Base-by-base conservation (phyloP, 1,140 invertebrate species). In the Steinernema feltiae region DNA sequence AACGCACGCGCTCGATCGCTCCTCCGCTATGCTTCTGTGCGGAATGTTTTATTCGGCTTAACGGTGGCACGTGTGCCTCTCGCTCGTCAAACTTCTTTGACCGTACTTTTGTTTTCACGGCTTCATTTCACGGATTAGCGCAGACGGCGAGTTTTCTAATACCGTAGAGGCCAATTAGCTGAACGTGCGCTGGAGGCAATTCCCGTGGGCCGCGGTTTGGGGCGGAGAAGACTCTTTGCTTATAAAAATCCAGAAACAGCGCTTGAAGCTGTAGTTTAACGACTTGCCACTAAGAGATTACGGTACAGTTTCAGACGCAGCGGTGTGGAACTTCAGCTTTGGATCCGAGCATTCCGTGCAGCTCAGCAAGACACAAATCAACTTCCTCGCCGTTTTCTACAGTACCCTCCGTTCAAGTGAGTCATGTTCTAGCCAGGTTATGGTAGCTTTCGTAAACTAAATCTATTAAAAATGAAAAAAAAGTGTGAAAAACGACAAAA, bases 231-330 rank as follows among this genome's bases (percentile, higher is more conserved):
- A 41, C 18, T 18, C 35, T 41, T 18, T 18, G 7, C 35, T 18
- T 41, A 41, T 41, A 41, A 41, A 41, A 7, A n/a, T n/a, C n/a
- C n/a, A n/a, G n/a, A n/a, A n/a, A n/a, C n/a, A n/a, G n/a, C n/a
- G 35, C 18, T 41, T 41, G 18, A 41, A 41, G 35, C 7, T 18
- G 7, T 7, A 7, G 7, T 41, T 41, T 41, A 41, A 41, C 7
- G 35, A 41, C 7, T 18, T 41, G n/a, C 35, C 18, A 7, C 15
- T 63, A 63, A 63, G 7, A 27, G 53, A 21, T 63, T 63, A 63
- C 24, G 53, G 53, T 63, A 27, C 24, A 63, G 53, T 63, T 63
- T 63, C 53, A 63, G 53, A 63, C 53, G 53, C 53, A 63, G 24
- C 53, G 7, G 15, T 63, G 53, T 21, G 53, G 24, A 63, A n/a